These are phyloP conservation scores for Prochilodus magdalenae DNA, from an alignment of 2,113 vertebrate genomes.

Conservation along the genomic window DNA sequence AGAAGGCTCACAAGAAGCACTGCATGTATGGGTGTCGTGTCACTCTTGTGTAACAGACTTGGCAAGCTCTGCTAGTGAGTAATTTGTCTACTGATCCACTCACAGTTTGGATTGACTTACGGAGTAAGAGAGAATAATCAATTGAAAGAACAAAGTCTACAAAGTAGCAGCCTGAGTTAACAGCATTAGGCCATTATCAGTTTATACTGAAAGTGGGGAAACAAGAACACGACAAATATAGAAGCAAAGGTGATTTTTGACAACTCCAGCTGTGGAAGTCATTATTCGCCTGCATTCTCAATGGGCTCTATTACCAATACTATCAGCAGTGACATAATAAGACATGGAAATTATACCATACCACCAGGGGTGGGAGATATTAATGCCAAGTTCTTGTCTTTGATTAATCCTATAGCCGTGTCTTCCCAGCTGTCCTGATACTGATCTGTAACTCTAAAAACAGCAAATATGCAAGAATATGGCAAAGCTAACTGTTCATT, in stretches of 20 bases:
- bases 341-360: conserved; percentile 17
- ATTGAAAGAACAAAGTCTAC: conserved; percentile 39
- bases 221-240: not conserved
- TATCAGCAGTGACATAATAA: conserved; percentile 28
- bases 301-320: conserved; percentile 8
- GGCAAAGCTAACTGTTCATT: conserved; percentile 8
- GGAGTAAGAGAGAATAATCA: conserved; percentile 40
- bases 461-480: not conserved
- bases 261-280: conserved; percentile 31
- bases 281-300: not conserved
- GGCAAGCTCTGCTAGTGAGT: conserved; percentile 32
- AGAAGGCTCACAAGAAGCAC: not conserved
- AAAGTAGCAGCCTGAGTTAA: conserved; percentile 28
- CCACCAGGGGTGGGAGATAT: not conserved
- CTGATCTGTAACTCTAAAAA: conserved; percentile 8
- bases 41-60: conserved; percentile 40
- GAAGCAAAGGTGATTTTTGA: conserved; percentile 13
- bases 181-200: conserved; percentile 23
- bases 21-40: conserved; percentile 6
- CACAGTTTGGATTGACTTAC: conserved; percentile 34
- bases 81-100: conserved; percentile 36
- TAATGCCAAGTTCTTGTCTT: not conserved
- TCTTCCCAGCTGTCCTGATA: not conserved
- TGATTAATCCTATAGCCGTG: not conserved
- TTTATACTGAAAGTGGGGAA: not conserved